phyloP scores from a whole-genome alignment of 37 sponge, comb jelly and placozoan species.

The Aplysina aerophoba region DNA sequence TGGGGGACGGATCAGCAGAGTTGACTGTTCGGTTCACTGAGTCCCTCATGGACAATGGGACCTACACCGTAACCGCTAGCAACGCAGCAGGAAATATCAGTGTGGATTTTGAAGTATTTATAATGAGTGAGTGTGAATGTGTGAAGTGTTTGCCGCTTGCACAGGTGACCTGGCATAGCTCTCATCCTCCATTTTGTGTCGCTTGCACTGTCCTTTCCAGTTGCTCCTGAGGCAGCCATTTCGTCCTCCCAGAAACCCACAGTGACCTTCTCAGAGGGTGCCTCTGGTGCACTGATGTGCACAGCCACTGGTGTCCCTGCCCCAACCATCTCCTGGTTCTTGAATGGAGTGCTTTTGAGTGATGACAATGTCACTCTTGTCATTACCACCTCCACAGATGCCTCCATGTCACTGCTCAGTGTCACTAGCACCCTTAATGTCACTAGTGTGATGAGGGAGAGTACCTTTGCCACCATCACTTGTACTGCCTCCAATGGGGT shows the following conservation, averaged over 20 bases:
- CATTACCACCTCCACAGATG: background rate
- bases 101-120: background rate
- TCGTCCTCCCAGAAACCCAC: background rate
- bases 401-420: background rate
- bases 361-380: background rate
- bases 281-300: constrained; percentile 32
- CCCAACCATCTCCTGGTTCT: constrained; percentile 50
- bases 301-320: constrained; percentile 50
- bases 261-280: constrained; percentile 4
- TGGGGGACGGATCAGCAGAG: constrained; percentile 1
- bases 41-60: constrained; percentile 25
- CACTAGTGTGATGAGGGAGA: background rate
- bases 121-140: constrained; percentile 6
- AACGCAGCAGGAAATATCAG: constrained; percentile 31
- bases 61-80: constrained; percentile 23
- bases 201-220: background rate
- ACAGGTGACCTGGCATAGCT: no score
- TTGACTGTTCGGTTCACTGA: background rate
- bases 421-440: constrained; percentile 23
- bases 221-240: constrained; percentile 8
- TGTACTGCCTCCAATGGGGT: constrained; percentile 44
- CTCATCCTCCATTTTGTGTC: background rate
- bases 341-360: background rate
- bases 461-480: constrained; percentile 27
- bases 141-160: no score